Conservation (phyloP, 2,113 vertebrate genomes). For the Nymphicus hollandicus region DNA sequence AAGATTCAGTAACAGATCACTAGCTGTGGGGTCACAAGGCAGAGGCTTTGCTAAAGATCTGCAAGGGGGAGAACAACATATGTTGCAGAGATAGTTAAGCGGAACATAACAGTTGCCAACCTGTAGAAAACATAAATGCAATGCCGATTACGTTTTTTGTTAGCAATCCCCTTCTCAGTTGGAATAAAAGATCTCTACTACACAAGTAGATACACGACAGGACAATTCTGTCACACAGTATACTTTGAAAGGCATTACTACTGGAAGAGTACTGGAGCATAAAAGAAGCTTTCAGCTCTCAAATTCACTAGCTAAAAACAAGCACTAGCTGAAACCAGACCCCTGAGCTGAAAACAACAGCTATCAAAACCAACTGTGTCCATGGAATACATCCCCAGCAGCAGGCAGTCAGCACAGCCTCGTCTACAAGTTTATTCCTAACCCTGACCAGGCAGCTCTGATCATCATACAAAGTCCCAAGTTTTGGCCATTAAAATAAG, state of each 20-base stretch:
- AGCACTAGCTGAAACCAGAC: neutral
- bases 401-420: neutral
- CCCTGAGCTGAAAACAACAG: neutral
- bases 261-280: neutral
- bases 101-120: neutral
- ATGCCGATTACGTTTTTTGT: accelerated
- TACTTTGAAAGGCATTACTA: neutral
- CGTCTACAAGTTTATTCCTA: neutral
- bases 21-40: neutral
- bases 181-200: neutral
- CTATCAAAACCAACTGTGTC: neutral
- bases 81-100: neutral
- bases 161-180: neutral
- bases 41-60: neutral
- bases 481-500: neutral
- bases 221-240: neutral
- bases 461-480: neutral
- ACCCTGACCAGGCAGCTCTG: neutral
- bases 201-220: neutral
- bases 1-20: neutral
- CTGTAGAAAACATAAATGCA: neutral
- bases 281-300: neutral
- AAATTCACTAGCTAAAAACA: neutral
- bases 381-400: neutral
- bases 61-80: neutral